Percentiles rank a stretch among this genome's conserved stretches.
These are phyloP conservation scores for Phrynosoma blainvillii DNA, from an alignment of 2,113 vertebrate genomes.

Conservation along the genomic window DNA sequence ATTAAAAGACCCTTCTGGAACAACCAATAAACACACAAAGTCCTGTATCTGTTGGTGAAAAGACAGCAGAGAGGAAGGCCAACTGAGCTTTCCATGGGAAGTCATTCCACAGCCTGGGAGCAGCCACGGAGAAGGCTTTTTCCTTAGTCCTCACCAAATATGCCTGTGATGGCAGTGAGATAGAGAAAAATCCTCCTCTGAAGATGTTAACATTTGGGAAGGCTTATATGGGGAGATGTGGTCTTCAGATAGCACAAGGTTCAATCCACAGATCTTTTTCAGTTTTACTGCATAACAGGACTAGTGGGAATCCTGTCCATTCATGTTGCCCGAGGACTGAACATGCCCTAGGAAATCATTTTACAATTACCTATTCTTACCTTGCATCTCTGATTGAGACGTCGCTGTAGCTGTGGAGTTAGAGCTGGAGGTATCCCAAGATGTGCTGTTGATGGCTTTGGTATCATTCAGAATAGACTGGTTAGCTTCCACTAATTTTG, in stretches of 20 bases:
- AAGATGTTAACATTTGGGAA: no score
- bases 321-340: not conserved
- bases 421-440: conserved; percentile 16
- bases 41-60: no score
- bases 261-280: not conserved
- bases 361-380: conserved; percentile 47
- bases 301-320: not conserved
- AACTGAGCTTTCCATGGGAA: no score
- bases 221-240: no score
- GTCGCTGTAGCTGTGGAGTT: not conserved
- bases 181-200: no score
- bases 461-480: conserved; percentile 21
- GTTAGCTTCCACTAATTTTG: conserved; percentile 40
- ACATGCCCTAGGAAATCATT: conserved; percentile 7
- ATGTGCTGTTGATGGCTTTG: conserved; percentile 40
- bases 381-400: not conserved
- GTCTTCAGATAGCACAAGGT: not conserved
- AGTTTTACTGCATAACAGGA: not conserved
- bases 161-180: no score
- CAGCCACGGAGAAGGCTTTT: no score
- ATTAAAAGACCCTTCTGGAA: no score
- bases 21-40: no score
- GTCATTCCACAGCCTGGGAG: no score
- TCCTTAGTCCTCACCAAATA: no score
- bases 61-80: no score